Base-by-base conservation (phyloP, 2,797 vertebrate genomes). In the Miichthys miiuy region DNA sequence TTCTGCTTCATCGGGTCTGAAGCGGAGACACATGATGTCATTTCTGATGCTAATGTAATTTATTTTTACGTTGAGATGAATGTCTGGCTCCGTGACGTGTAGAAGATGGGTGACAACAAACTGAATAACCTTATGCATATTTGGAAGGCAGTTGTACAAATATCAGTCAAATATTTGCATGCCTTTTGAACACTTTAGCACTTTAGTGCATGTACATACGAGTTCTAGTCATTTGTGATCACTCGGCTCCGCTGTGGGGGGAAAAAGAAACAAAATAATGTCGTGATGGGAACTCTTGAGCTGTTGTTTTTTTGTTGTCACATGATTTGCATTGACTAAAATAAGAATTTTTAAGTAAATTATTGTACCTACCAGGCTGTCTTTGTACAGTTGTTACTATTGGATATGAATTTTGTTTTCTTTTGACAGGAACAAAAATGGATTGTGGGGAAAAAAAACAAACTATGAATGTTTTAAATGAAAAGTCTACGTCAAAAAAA, bases 171-270 rank as follows among this genome's bases (percentile, higher is more conserved):
- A 94, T 94, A 95, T 95, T 95, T 95, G 96, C 96, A 97, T 97
- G 96, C 96, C 95, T 95, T 96, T 91, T 92, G 92, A 95, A 96
- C 92, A 94, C 94, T 38, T 38, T 96, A 96, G 97, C 97, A 96
- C 97, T 95, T 96, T 96, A 96, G 97, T 97, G 96, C 97, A 97
- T 97, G 97, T 96, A 96, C 92, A 97, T 95, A 96, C 16, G 75
- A 90, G 94, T 96, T 96, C 87, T 94, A 91, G 94, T 96, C 93
- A 86, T 93, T 86, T 84, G 87, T 95, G 92, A 89, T 93, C 91
- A 84, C 92, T 89, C 88, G 79, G 89, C 92, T 93, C 89, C 87
- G 86, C 88, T 92, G 94, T 94, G 30, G 94, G 50, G 61, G 10
- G 14, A 46, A 27, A 51, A 3, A 52, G 46, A 58, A 60, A 67